A percentile compares a stretch with the other conserved stretches of the same genome.
phyloP scores from a whole-genome alignment of 2,113 vertebrate species.

The Podiceps cristatus region DNA sequence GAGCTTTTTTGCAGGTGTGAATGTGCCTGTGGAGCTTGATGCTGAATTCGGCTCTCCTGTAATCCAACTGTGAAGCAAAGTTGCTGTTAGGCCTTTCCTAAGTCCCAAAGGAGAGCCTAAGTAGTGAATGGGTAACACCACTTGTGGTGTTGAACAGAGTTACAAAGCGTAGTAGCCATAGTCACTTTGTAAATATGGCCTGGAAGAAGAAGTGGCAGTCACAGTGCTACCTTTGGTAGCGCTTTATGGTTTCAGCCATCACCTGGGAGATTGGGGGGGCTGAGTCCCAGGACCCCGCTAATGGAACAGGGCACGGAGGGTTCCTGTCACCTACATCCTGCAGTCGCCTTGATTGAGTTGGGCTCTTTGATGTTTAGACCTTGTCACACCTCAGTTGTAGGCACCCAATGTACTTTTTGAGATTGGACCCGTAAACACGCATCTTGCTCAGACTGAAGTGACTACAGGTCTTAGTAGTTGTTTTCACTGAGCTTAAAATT shows the following conservation, averaged over 20 bases:
- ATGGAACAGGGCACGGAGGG: fast-evolving
- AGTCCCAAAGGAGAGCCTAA: not conserved
- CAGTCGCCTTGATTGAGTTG: not conserved
- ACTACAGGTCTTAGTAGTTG: not conserved
- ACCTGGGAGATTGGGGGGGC: no score
- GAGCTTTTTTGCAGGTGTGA: not conserved
- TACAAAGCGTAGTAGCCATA: not conserved
- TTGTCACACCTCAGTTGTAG: not conserved
- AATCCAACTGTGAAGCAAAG: not conserved
- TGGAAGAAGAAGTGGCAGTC: not conserved
- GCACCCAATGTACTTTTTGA: not conserved
- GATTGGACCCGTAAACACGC: fast-evolving
- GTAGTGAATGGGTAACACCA: not conserved
- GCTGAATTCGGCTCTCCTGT: not conserved
- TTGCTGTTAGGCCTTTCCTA: not conserved
- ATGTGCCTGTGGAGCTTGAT: not conserved
- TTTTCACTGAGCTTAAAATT: not conserved
- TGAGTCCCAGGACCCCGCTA: not conserved
- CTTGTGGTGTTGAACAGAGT: fast-evolving
- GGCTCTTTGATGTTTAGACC: not conserved
- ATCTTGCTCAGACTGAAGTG: not conserved
- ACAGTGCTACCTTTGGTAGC: not conserved
- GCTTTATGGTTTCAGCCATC: not conserved
- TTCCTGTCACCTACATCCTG: not conserved
- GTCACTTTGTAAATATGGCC: not conserved